Conservation (phyloP, 1,140 invertebrate species). For the Schlechtendalia chinensis region DNA sequence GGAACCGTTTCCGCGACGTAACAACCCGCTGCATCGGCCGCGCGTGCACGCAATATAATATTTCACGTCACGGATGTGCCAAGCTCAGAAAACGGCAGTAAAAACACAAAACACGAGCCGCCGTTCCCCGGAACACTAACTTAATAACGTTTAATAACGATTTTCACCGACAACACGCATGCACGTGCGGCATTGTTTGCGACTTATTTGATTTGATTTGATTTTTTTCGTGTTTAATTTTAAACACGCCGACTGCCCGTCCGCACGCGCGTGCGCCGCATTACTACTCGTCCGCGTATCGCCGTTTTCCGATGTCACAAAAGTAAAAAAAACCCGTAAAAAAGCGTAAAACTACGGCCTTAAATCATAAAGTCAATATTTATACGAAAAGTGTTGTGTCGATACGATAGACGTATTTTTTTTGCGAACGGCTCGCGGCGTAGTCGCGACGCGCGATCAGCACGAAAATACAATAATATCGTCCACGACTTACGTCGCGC, state of each 20-base stretch:
- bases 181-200: neutral
- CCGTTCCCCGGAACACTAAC: conserved; percentile 37
- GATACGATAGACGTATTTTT: too few species aligned
- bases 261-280: too few species aligned
- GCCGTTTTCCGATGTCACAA: neutral
- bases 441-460: too few species aligned
- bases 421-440: too few species aligned
- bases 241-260: neutral
- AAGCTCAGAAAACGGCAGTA: conserved; percentile 11
- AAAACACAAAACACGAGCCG: conserved; percentile 6
- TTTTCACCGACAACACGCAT: conserved; percentile 28
- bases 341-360: too few species aligned
- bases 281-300: too few species aligned
- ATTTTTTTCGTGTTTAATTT: neutral
- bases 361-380: too few species aligned
- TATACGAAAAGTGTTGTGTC: too few species aligned
- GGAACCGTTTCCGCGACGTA: neutral
- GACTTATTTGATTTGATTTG: neutral
- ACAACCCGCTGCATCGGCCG: neutral
- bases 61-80: conserved; percentile 21
- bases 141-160: conserved; percentile 49
- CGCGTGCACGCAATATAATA: conserved; percentile 25
- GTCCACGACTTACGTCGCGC: too few species aligned
- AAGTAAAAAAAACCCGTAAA: neutral
- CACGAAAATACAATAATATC: too few species aligned